These are phyloP conservation scores for Elmis aenea DNA, from an alignment of 2,888 invertebrate species.

Conservation along the genomic window DNA sequence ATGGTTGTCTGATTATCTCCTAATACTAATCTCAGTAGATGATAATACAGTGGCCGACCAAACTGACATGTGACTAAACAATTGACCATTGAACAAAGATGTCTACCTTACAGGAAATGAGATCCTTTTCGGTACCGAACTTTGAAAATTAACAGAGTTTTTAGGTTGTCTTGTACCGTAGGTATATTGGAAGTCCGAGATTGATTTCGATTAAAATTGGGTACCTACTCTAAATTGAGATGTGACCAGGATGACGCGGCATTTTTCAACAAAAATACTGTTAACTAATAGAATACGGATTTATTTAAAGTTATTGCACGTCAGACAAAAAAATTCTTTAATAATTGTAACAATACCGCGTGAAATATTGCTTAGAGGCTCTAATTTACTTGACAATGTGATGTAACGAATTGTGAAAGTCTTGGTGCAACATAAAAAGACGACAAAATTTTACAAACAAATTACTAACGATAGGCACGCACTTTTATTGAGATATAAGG, in stretches of 20 bases:
- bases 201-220: background rate
- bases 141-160: slow-evolving; percentile 16
- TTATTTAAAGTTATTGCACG: too few relatives aligned
- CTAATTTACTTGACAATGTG: too few relatives aligned
- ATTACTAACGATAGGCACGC: too few relatives aligned
- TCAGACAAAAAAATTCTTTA: too few relatives aligned
- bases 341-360: too few relatives aligned
- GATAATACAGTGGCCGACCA: slow-evolving; percentile 8
- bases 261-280: too few relatives aligned
- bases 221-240: background rate
- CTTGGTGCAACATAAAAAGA: too few relatives aligned
- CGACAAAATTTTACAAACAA: too few relatives aligned
- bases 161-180: slow-evolving; percentile 14
- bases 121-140: slow-evolving; percentile 18
- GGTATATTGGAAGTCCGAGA: background rate
- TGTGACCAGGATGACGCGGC: background rate
- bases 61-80: slow-evolving; percentile 22
- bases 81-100: slow-evolving; percentile 15
- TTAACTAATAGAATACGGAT: too few relatives aligned
- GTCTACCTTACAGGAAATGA: slow-evolving; percentile 17
- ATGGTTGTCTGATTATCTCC: background rate
- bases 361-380: too few relatives aligned
- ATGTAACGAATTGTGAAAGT: too few relatives aligned
- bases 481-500: too few relatives aligned
- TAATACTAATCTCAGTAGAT: background rate